phyloP scores from a whole-genome alignment of 2,888 invertebrate genomes.

The Cyaniris semiargus region DNA sequence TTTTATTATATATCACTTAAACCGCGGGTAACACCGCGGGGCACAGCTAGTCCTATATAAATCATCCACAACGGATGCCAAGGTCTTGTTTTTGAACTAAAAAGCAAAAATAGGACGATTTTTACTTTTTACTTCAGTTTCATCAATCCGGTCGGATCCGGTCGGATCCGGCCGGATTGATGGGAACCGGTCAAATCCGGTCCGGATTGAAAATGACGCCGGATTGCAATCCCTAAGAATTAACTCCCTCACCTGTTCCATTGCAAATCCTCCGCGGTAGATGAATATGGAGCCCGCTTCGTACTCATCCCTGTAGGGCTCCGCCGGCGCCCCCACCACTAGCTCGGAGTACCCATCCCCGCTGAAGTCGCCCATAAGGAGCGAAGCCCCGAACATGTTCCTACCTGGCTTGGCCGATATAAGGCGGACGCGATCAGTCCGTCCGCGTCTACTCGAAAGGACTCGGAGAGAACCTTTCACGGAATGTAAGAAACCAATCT shows the following conservation, averaged over 20 bases:
- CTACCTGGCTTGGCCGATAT: neutral
- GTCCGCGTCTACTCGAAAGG: neutral
- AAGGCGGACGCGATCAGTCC: neutral
- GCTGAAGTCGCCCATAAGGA: conserved; percentile 72
- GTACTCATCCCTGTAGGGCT: conserved; percentile 45
- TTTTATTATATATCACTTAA: too few relatives aligned
- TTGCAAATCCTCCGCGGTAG: conserved; percentile 55
- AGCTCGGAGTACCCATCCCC: conserved; percentile 78
- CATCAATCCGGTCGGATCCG: too few relatives aligned
- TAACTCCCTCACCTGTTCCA: neutral
- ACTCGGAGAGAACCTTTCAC: neutral
- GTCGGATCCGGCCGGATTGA: too few relatives aligned
- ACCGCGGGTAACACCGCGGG: too few relatives aligned
- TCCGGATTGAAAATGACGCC: too few relatives aligned
- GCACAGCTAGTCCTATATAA: too few relatives aligned
- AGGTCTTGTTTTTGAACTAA: too few relatives aligned
- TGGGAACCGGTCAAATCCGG: too few relatives aligned
- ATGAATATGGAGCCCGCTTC: conserved; percentile 81
- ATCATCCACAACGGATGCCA: too few relatives aligned
- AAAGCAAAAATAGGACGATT: too few relatives aligned
- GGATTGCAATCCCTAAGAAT: too few relatives aligned
- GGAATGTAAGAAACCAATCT: neutral
- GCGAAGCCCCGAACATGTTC: conserved; percentile 79
- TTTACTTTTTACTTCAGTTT: too few relatives aligned
- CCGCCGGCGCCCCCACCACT: conserved; percentile 81